phyloP scores from a whole-genome alignment of 2,888 invertebrate species.

The Hirtodrosophila trivittata region DNA sequence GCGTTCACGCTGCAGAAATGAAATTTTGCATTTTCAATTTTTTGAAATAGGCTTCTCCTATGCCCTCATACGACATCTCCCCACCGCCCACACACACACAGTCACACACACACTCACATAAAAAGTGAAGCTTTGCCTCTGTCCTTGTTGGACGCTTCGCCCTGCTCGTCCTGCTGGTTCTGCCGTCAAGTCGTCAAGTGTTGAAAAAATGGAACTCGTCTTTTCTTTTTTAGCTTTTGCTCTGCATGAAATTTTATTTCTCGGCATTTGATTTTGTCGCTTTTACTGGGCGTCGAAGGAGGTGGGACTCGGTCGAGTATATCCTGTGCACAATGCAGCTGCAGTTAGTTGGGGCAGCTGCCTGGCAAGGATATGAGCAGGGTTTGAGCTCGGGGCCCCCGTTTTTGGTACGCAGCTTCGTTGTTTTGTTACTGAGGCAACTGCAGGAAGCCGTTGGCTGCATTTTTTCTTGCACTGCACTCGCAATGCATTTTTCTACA shows the following conservation, averaged over 20 bases:
- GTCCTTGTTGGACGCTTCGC: slow-evolving; percentile 39
- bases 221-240: slow-evolving; percentile 58
- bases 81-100: slow-evolving; percentile 11
- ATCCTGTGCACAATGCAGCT: slow-evolving; percentile 48
- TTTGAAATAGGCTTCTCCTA: slow-evolving; percentile 76
- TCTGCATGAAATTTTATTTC: slow-evolving; percentile 70
- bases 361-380: slow-evolving; percentile 4
- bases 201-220: slow-evolving; percentile 51
- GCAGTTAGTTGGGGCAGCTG: slow-evolving; percentile 37
- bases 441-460: slow-evolving; percentile 59
- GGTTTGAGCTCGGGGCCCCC: background rate
- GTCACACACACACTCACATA: slow-evolving; percentile 4
- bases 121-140: slow-evolving; percentile 31
- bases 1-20: slow-evolving; percentile 66
- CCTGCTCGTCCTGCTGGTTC: slow-evolving; percentile 16
- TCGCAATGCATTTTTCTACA: slow-evolving; percentile 60
- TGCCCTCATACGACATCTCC: slow-evolving; percentile 15
- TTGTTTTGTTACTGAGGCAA: slow-evolving; percentile 52
- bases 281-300: slow-evolving; percentile 48
- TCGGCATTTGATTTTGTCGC: slow-evolving; percentile 76
- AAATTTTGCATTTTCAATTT: slow-evolving; percentile 79
- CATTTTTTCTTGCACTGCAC: slow-evolving; percentile 62
- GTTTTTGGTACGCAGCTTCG: slow-evolving; percentile 10
- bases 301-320: slow-evolving; percentile 19
- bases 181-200: slow-evolving; percentile 38